Conservation (phyloP, 2,113 vertebrate species). For the Synodontis membranacea region DNA sequence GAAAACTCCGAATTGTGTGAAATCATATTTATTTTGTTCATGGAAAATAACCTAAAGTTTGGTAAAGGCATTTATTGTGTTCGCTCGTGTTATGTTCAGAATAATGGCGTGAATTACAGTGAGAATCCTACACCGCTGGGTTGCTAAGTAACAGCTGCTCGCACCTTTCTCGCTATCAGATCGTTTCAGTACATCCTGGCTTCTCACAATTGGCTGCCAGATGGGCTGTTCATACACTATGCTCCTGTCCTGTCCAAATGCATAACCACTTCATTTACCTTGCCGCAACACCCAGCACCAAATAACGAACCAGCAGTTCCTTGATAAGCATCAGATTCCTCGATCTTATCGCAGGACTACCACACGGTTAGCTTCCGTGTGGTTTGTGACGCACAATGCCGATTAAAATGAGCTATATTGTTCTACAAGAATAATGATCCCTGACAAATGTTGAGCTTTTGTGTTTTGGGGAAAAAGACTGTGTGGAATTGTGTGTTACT, state of each 20-base stretch:
- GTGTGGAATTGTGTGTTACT: not conserved
- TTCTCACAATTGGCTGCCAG: conserved; percentile 14
- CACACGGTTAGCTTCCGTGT: not conserved
- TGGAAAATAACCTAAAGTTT: not conserved
- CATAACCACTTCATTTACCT: conserved; percentile 8
- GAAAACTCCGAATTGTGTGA: not conserved
- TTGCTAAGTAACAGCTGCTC: conserved; percentile 42
- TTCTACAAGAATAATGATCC: not conserved
- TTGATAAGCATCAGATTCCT: not conserved
- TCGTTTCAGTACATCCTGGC: not conserved
- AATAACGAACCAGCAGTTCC: not conserved
- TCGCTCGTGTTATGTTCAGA: not conserved
- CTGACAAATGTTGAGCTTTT: not conserved
- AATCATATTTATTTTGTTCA: not conserved
- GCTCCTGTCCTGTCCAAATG: conserved; percentile 3
- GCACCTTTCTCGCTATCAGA: conserved; percentile 15
- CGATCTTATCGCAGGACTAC: not conserved
- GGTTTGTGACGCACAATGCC: not conserved
- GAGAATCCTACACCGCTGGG: not conserved
- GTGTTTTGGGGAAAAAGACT: not conserved
- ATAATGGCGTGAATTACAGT: conserved; percentile 26
- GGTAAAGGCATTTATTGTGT: not conserved
- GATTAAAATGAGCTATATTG: not conserved
- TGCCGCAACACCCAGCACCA: conserved; percentile 7
- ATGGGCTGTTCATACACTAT: not conserved